A percentile compares a stretch with the other conserved stretches of the same genome.
Conservation (phyloP, 2,888 invertebrate genomes). For the Platycheirus albimanus region DNA sequence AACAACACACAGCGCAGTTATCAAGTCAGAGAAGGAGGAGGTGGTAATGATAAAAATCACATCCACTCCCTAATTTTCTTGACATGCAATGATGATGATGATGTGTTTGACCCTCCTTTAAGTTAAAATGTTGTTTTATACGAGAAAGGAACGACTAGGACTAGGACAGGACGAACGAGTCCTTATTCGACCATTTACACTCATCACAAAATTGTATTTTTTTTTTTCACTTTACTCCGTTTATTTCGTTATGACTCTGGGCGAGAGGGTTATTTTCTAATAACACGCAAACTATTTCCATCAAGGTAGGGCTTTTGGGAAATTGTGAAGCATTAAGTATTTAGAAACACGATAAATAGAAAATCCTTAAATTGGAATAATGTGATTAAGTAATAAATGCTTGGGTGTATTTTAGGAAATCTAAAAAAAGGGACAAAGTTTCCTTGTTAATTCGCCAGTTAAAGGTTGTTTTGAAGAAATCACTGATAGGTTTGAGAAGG, state of each 20-base stretch:
- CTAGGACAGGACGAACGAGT: neutral
- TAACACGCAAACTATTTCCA: slow-evolving; percentile 54
- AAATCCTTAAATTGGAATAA: slow-evolving; percentile 56
- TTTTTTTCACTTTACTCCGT: slow-evolving; percentile 9
- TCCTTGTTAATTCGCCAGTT: neutral
- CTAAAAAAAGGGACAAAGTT: neutral
- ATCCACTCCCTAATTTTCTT: slow-evolving; percentile 82
- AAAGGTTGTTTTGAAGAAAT: no score
- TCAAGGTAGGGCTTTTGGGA: slow-evolving; percentile 62
- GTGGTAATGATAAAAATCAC: slow-evolving; percentile 82
- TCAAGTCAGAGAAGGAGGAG: no score
- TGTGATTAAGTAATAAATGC: slow-evolving; percentile 48
- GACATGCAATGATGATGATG: slow-evolving; percentile 81
- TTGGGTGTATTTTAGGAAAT: slow-evolving; percentile 11
- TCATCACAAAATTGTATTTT: slow-evolving; percentile 51
- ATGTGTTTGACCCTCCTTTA: slow-evolving; percentile 75
- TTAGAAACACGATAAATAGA: slow-evolving; percentile 50
- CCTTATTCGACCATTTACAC: slow-evolving; percentile 41
- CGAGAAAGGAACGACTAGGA: slow-evolving; percentile 5
- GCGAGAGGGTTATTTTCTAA: slow-evolving; percentile 42
- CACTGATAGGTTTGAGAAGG: no score
- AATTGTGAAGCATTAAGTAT: slow-evolving; percentile 70
- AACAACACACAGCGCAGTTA: no score
- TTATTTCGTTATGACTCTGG: slow-evolving; percentile 1
- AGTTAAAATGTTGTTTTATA: slow-evolving; percentile 68